phyloP scores from a whole-genome alignment of 2,113 vertebrate species.

The Ammodytes marinus region DNA sequence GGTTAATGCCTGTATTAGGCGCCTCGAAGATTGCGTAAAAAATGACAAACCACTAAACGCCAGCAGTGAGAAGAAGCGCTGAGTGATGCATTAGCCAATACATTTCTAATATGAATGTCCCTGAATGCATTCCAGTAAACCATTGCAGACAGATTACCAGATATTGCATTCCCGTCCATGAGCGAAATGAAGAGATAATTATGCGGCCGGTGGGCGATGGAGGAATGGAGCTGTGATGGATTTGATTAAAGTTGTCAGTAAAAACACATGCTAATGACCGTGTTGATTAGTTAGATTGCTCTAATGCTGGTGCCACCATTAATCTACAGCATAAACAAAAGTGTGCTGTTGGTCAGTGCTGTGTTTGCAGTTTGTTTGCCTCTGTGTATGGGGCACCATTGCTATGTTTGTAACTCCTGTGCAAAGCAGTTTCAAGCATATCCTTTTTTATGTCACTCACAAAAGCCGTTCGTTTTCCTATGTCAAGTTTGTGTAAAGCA shows the following conservation, averaged over 20 bases:
- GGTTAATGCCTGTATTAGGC: conserved; percentile 42
- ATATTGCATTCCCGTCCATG: conserved; percentile 78
- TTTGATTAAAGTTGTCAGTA: conserved; percentile 81
- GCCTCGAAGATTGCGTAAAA: conserved; percentile 63
- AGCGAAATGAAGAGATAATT: conserved; percentile 84
- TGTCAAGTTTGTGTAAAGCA: neutral
- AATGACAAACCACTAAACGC: conserved; percentile 62
- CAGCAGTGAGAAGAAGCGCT: conserved; percentile 55
- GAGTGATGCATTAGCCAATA: conserved; percentile 60
- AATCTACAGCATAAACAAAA: conserved; percentile 78
- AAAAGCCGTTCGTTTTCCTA: neutral
- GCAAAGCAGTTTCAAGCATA: too few relatives aligned
- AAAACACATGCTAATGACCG: conserved; percentile 82
- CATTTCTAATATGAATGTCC: conserved; percentile 67
- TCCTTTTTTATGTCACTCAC: neutral
- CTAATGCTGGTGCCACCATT: conserved; percentile 73
- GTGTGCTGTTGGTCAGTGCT: conserved; percentile 54
- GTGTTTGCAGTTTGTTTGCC: conserved; percentile 54
- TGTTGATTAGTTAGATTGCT: conserved; percentile 83
- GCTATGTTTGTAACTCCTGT: neutral
- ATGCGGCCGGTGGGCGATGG: conserved; percentile 72
- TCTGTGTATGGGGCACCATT: neutral
- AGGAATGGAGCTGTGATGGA: conserved; percentile 74
- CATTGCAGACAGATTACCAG: conserved; percentile 74
- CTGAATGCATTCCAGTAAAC: conserved; percentile 71